Evolutionary conservation across 2,113 vertebrate species (phyloP), one percentile per base, ranked within the genome.

Genomic region (Phoxinus phoxinus): DNA sequence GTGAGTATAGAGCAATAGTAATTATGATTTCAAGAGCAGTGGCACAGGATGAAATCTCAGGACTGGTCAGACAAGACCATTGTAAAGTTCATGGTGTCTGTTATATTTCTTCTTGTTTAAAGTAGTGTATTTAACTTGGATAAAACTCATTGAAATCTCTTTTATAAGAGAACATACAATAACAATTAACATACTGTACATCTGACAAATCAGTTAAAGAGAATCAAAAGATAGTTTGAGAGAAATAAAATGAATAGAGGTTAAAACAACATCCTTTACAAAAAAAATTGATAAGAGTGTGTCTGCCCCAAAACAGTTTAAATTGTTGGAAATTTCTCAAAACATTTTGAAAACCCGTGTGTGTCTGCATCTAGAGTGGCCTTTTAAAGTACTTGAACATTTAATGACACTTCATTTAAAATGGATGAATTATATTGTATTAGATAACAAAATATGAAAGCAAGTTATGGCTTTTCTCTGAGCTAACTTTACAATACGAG

Each of bases 1-100:
- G 81, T 83, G 81, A 71, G 81, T 71, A n/a, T n/a, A 21, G 1
- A 71, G 32, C 81, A 71, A 15, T 7, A 51, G 41, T 15, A 46
- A 75, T 27, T 46, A 17, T 30, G 1, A 81, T 32, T 67, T 46
- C 21, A 46, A 46, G 11, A 59, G 35, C 12, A 41, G 51, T 58
- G 19, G 37, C 12, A 63, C 3, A 44, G 13, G 6, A 27, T 25
- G 56, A 17, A 58, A 9, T 63, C 4, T 63, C n/a, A 25, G 23
- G 23, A 25, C 3, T 41, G 3, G 56, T 44, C 76, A 58, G 46
- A 37, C 11, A 25, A 25, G 21, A 1, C 1, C 2, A 41, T 61
- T 79, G 48, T 77, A 17, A 56, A 35, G 19, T 15, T 23, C 5
- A 35, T 8, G 3, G 8, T 41, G 35, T 41, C 67, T 41, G 35